Evolutionary conservation across 2,888 invertebrate genomes (phyloP), one percentile per base, ranked within the genome.

Genomic region (Drosophila ustulata): DNA sequence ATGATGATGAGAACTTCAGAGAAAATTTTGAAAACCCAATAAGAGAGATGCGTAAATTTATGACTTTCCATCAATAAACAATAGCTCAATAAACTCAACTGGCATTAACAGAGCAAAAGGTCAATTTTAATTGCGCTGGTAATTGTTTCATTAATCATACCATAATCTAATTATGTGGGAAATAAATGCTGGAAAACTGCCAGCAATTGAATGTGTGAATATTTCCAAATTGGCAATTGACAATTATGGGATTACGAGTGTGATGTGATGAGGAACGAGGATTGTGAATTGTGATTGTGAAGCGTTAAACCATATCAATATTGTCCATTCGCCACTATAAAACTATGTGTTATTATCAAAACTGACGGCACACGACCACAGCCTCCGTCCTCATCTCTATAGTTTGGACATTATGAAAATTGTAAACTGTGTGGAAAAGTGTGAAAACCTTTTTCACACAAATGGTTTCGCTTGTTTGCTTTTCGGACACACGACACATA

Each of bases 381-480:
- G 11, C 2, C 37, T 4, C 37, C 37, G 4, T 4, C n/a, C 2
- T 11, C 37, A 37, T n/a, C 5, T 37, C n/a, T 37, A 11, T 1
- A 11, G 34, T 34, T 28, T 23, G 32, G 43, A 13, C n/a, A 13
- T 43, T 56, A 34, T 13, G 30, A 56, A 75, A 39, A 66, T 39
- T 55, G 37, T 25, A 41, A 39, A 49, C 11, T 50, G 41, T 51
- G 57, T 13, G 61, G 71, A 68, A 80, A 76, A 83, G 83, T 83
- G 86, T 83, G 82, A 85, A 87, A 87, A 78, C 87, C 82, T 84
- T 82, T 87, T 78, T 82, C 84, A 82, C 87, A 83, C 62, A 82
- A 80, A 82, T 72, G 75, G 61, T 43, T 81, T 59, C 65, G 70
- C 67, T 80, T 78, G 78, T 78, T 78, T 80, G 70, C 61, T 52